phyloP scores from a whole-genome alignment of 2,797 vertebrate species.

The Clarias fuscus region DNA sequence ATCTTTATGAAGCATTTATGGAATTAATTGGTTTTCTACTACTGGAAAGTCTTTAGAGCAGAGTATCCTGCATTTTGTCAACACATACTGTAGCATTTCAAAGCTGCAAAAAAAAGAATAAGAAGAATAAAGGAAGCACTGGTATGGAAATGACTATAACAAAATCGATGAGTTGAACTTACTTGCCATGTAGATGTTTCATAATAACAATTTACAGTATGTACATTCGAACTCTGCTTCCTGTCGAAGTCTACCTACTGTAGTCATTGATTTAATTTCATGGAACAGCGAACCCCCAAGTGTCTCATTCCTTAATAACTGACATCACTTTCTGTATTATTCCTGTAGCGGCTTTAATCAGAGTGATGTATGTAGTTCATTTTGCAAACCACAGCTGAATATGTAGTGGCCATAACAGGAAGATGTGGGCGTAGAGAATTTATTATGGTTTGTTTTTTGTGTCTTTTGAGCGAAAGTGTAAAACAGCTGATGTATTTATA shows the following conservation, averaged over 20 bases:
- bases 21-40: background rate
- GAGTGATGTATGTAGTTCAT: background rate
- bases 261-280: background rate
- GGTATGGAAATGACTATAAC: background rate
- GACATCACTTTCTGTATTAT: background rate
- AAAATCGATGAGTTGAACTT: background rate
- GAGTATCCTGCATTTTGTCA: background rate
- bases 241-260: background rate
- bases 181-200: background rate
- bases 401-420: conserved; percentile 10
- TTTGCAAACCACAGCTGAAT: conserved; percentile 16
- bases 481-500: background rate
- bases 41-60: background rate
- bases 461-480: background rate
- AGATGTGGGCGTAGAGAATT: conserved; percentile 16
- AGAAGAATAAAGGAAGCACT: background rate
- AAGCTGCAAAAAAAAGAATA: background rate
- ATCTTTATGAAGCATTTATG: background rate
- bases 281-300: background rate
- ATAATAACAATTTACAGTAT: background rate
- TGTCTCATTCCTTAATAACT: background rate
- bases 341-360: background rate
- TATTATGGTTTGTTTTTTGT: conserved; percentile 12
- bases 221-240: background rate
- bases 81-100: background rate